Percentiles rank a stretch among this genome's conserved stretches.
phyloP scores from a whole-genome alignment of 2,797 vertebrate genomes.

The Arctocebus calabarensis region DNA sequence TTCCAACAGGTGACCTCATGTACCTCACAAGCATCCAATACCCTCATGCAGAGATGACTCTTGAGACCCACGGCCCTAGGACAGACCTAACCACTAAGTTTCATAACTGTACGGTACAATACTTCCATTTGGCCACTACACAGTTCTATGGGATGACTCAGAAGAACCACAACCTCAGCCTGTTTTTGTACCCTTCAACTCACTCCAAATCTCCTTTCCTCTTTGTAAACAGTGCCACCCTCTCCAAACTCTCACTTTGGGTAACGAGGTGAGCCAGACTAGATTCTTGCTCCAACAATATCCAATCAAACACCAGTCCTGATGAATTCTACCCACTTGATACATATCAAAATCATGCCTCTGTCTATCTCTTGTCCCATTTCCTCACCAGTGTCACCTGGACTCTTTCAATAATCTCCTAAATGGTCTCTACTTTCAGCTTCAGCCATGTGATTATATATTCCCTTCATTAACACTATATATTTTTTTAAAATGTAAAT shows the following conservation, averaged over 20 bases:
- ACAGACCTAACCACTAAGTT: background rate
- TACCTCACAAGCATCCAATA: background rate
- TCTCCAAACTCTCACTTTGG: background rate
- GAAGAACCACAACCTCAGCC: background rate
- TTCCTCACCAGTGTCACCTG: background rate
- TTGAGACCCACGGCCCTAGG: background rate
- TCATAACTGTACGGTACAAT: background rate
- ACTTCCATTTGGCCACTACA: background rate
- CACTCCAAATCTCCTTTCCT: background rate
- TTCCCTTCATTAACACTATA: background rate
- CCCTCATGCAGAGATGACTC: background rate
- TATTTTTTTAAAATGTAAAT: background rate
- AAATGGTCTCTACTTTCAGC: background rate
- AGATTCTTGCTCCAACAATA: background rate
- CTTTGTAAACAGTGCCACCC: background rate
- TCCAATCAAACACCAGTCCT: background rate
- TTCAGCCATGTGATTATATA: background rate
- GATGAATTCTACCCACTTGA: background rate
- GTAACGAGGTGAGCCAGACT: background rate
- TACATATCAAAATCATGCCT: background rate
- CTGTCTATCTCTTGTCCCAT: background rate
- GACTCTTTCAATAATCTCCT: constrained; percentile 16
- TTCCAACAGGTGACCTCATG: background rate
- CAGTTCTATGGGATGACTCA: background rate
- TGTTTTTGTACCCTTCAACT: background rate